Evolutionary conservation across 2,888 invertebrate species (phyloP).

Genomic region (Pseudococcus viburni): DNA sequence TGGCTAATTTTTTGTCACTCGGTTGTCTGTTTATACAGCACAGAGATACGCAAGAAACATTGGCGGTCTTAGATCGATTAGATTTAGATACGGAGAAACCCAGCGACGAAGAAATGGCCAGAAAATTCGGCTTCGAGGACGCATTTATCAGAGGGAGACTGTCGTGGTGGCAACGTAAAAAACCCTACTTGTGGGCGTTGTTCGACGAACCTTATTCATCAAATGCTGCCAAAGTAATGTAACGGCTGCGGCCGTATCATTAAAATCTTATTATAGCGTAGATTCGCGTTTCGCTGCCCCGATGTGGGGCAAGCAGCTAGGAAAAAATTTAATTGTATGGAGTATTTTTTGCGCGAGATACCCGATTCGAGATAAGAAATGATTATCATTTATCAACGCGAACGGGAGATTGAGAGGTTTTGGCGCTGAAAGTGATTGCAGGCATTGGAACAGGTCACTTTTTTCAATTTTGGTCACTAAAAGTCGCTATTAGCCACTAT

Average conservation of each 20-base stretch:
- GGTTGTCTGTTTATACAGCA: conserved; percentile 76
- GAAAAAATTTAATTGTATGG: neutral
- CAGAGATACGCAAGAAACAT: conserved; percentile 98
- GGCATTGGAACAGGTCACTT: no score
- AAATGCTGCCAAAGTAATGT: conserved; percentile 91
- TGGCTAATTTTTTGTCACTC: neutral
- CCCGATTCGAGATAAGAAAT: neutral
- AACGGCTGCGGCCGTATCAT: conserved; percentile 11
- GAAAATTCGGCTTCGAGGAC: conserved; percentile 97
- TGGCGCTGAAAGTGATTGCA: neutral
- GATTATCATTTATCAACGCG: neutral
- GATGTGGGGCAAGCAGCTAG: neutral
- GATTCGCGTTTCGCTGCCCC: neutral
- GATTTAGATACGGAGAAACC: conserved; percentile 98
- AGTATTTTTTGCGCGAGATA: neutral
- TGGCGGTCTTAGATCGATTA: conserved; percentile 96
- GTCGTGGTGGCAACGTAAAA: conserved; percentile 96
- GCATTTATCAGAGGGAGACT: conserved; percentile 92
- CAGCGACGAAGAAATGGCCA: conserved; percentile 96
- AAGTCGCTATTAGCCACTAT: no score
- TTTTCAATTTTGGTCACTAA: no score
- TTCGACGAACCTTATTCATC: conserved; percentile 99
- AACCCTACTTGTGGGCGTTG: conserved; percentile 98
- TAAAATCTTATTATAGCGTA: conserved; percentile 18
- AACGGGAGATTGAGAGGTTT: no score